Percentiles rank a stretch among this genome's conserved stretches.
phyloP scores from a whole-genome alignment of 2,113 vertebrate species.

The Microcebus murinus region DNA sequence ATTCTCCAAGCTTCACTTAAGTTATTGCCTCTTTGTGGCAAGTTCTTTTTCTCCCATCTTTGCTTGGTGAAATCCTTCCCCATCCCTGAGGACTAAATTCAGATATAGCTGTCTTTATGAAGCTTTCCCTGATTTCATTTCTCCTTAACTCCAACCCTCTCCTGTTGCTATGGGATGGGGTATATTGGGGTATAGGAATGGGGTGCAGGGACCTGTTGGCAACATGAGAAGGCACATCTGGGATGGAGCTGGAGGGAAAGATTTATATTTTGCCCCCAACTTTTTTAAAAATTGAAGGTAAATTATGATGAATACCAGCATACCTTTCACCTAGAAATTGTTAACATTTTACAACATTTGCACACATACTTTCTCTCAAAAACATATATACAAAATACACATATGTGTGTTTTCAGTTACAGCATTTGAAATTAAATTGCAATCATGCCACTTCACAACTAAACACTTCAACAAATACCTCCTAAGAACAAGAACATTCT shows the following conservation, averaged over 20 bases:
- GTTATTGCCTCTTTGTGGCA: background rate
- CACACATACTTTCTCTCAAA: background rate
- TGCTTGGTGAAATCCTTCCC: slow-evolving; percentile 32
- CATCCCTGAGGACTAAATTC: background rate
- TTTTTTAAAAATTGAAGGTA: slow-evolving; percentile 38
- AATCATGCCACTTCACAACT: background rate
- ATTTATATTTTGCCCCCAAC: background rate
- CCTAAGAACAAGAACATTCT: slow-evolving; percentile 36
- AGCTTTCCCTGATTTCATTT: slow-evolving; percentile 26
- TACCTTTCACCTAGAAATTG: background rate
- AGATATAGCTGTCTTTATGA: slow-evolving; percentile 23
- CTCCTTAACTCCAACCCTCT: background rate
- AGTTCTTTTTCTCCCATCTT: background rate
- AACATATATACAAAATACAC: background rate
- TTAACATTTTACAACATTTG: background rate
- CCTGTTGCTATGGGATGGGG: background rate
- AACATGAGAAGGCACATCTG: background rate
- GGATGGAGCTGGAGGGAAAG: background rate
- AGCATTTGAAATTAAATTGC: slow-evolving; percentile 56
- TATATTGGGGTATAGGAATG: background rate
- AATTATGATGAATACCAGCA: slow-evolving; percentile 34
- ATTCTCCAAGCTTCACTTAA: slow-evolving; percentile 31
- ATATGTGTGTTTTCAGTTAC: background rate
- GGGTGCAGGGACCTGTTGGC: background rate
- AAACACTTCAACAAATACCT: slow-evolving; percentile 20